phyloP scores from a whole-genome alignment of 2,113 vertebrate species.

The Cyprinodon tularosa region DNA sequence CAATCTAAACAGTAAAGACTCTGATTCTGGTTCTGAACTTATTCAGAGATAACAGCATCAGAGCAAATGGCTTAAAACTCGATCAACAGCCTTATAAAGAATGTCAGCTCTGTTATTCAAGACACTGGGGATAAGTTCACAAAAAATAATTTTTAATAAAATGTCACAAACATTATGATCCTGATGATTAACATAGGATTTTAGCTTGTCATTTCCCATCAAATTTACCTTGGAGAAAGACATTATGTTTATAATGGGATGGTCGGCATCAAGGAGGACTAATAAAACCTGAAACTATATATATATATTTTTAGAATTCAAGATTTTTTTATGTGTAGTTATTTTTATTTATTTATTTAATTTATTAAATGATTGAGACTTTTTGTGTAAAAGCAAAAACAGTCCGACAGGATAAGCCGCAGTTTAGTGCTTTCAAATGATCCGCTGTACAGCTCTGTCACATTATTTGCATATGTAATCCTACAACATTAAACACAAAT shows the following conservation, averaged over 20 bases:
- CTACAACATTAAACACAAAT: not conserved
- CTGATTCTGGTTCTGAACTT: too few species aligned
- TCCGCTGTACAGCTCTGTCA: not conserved
- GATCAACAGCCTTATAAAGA: too few species aligned
- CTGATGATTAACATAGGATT: conserved; percentile 11
- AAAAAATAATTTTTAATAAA: too few species aligned
- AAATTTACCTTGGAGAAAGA: conserved; percentile 28
- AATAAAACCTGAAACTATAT: not conserved
- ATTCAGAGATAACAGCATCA: too few species aligned
- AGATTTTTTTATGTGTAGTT: too few species aligned
- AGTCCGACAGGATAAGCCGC: not conserved
- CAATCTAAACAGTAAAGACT: not conserved
- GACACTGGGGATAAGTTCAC: too few species aligned
- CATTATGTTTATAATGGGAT: conserved; percentile 3
- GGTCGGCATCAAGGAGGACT: not conserved
- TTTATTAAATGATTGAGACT: not conserved
- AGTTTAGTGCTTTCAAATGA: not conserved
- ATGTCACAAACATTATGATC: too few species aligned
- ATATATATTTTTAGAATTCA: too few species aligned
- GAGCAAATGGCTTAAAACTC: too few species aligned
- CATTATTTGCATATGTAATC: not conserved
- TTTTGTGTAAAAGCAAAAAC: not conserved
- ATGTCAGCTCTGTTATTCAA: too few species aligned
- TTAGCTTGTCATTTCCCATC: conserved; percentile 29
- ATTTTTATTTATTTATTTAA: too few species aligned